Evolutionary conservation across 2,113 vertebrate genomes (phyloP).

Genomic region (Emydocephalus ijimae): DNA sequence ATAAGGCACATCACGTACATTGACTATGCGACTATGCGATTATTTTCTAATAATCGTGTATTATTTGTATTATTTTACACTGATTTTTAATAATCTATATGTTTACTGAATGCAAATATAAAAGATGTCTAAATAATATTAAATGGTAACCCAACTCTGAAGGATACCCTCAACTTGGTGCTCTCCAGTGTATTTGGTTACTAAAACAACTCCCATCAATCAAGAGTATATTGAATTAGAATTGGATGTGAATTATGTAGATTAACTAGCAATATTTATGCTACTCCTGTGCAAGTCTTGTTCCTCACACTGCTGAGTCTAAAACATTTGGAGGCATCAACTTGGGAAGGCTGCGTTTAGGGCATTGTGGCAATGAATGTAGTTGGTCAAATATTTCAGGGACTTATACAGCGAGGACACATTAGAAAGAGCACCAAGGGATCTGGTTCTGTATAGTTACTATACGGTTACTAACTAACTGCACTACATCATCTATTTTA

Average conservation of each 20-base stretch:
- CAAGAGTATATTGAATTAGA: neutral
- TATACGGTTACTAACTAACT: neutral
- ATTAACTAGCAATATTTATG: neutral
- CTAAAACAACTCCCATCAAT: neutral
- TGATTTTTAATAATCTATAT: neutral
- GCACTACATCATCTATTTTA: neutral
- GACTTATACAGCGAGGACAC: neutral
- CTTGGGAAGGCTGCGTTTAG: neutral
- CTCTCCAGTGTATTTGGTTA: neutral
- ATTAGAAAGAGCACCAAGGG: neutral
- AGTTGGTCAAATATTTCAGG: neutral
- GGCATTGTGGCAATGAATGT: neutral
- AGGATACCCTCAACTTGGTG: neutral
- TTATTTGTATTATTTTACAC: conserved; percentile 12
- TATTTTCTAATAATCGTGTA: no score
- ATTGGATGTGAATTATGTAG: neutral
- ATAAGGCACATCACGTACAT: conserved; percentile 44
- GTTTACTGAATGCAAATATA: neutral
- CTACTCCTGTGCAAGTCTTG: neutral
- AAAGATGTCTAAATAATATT: neutral
- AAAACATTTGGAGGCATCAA: neutral
- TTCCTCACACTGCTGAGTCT: neutral
- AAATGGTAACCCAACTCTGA: neutral
- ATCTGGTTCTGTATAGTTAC: neutral
- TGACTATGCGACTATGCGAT: no score